Percentiles rank a stretch among this genome's conserved stretches.
Evolutionary conservation across 2,113 vertebrate genomes (phyloP).

Genomic region (Irena cyanogastra): DNA sequence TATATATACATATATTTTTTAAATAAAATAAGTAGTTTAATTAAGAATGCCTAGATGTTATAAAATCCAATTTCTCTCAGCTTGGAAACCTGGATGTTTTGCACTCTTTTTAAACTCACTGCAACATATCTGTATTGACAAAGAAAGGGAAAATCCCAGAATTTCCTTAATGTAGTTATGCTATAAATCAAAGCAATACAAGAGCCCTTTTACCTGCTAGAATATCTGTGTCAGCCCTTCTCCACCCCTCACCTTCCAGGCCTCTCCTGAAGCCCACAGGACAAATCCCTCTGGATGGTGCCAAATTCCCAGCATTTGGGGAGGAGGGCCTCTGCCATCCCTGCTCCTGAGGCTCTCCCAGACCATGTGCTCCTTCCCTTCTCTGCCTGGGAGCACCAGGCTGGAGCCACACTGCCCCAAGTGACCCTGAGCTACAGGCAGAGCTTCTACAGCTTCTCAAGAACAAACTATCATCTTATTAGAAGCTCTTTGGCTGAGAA

Average conservation of each 20-base stretch:
- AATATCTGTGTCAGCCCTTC: background rate
- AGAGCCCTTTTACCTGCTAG: background rate
- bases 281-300: background rate
- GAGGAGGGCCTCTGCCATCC: background rate
- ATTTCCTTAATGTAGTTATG: background rate
- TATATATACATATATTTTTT: background rate
- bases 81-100: background rate
- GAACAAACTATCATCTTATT: background rate
- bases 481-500: background rate
- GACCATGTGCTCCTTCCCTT: background rate
- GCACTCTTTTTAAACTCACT: background rate
- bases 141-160: background rate
- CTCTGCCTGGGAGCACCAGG: background rate
- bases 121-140: background rate
- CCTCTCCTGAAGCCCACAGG: background rate
- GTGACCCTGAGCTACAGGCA: accelerated
- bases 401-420: accelerated
- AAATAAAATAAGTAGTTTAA: background rate
- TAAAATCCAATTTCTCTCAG: background rate
- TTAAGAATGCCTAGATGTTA: background rate
- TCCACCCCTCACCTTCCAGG: background rate
- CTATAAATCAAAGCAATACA: background rate
- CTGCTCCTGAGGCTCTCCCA: background rate
- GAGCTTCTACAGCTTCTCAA: background rate
- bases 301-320: background rate